phyloP scores from a whole-genome alignment of 2,888 invertebrate species.

The Acrobasis suavella region DNA sequence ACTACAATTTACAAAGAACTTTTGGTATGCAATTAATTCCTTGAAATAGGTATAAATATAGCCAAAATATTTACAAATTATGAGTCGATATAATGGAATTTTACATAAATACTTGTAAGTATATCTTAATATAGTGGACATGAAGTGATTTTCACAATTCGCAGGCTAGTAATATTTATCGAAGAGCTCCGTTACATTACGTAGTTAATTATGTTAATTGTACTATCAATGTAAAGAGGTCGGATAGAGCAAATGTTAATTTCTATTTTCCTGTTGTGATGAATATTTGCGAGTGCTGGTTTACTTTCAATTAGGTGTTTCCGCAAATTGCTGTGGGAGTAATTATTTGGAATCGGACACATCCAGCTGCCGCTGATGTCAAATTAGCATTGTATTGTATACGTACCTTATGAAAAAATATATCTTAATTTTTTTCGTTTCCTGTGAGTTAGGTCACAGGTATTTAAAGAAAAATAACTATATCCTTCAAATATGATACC shows the following conservation, averaged over 20 bases:
- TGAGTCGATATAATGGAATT: conserved; percentile 33
- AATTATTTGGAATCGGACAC: too few species aligned
- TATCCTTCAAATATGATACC: too few species aligned
- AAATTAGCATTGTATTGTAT: too few species aligned
- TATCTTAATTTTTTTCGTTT: too few species aligned
- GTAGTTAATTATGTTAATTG: conserved; percentile 25
- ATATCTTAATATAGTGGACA: conserved; percentile 62
- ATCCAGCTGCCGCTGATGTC: too few species aligned
- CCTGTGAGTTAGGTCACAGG: too few species aligned
- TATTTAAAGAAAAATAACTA: too few species aligned
- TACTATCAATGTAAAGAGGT: conserved; percentile 27
- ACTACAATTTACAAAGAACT: conserved; percentile 53
- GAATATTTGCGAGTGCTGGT: conserved; percentile 6
- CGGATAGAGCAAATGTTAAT: conserved; percentile 13
- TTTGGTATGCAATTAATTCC: conserved; percentile 55
- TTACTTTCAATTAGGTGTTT: conserved; percentile 5
- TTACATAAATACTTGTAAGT: conserved; percentile 32
- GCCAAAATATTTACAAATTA: conserved; percentile 59
- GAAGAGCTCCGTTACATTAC: conserved; percentile 30
- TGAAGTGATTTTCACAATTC: conserved; percentile 54
- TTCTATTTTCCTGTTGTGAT: conserved; percentile 4
- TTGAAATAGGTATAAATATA: conserved; percentile 48
- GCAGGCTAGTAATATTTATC: conserved; percentile 44
- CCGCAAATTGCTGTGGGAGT: background rate
- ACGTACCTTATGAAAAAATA: too few species aligned